Conservation (phyloP, 1,140 invertebrate species). For the Dufourea novaeangliae region DNA sequence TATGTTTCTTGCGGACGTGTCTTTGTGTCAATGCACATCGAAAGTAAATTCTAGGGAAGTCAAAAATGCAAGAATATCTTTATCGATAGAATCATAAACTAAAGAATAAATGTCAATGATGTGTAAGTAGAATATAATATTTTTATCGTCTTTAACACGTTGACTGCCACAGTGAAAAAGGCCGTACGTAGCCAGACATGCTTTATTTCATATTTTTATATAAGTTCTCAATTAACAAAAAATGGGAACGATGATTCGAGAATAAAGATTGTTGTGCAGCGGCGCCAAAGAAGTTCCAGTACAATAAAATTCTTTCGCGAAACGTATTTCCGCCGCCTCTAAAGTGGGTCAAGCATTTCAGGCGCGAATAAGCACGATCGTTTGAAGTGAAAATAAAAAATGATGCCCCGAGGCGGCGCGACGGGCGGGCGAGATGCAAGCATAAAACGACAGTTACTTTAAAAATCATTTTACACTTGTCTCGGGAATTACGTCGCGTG, state of each 20-base stretch:
- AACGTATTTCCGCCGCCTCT: neutral
- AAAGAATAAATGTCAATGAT: no score
- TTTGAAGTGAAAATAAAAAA: neutral
- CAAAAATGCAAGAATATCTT: neutral
- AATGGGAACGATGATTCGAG: neutral
- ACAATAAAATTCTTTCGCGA: neutral
- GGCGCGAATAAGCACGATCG: neutral
- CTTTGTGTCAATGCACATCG: no score
- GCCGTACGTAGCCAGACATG: no score
- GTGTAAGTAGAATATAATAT: no score
- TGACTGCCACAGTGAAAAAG: no score
- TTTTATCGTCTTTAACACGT: no score
- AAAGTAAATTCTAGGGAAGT: no score
- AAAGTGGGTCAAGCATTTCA: neutral
- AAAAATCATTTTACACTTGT: constrained; percentile 17
- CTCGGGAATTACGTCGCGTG: constrained; percentile 16
- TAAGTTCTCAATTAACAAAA: neutral
- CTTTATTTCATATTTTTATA: no score
- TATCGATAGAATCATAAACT: no score
- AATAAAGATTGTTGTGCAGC: no score
- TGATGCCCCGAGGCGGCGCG: neutral
- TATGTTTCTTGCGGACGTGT: no score
- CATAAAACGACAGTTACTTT: neutral
- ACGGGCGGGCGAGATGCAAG: neutral
- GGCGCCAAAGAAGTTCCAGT: neutral